Evolutionary conservation across 2,888 invertebrate species (phyloP).

Genomic region (Drosophila yooni): DNA sequence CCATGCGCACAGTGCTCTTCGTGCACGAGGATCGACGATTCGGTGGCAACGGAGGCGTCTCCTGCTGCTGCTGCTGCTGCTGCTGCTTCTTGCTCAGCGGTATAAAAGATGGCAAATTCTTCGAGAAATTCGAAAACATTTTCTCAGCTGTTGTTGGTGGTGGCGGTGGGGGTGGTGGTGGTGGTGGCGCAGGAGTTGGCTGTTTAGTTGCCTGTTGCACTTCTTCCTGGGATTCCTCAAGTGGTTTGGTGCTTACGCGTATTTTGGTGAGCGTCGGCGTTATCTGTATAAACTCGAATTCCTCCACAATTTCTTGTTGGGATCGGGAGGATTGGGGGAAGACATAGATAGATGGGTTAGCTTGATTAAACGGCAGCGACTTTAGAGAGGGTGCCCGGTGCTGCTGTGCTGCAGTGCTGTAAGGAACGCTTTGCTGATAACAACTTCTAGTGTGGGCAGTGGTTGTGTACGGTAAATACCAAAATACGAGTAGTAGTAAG

Average conservation of each 20-base stretch:
- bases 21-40: constrained; percentile 90
- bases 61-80: constrained; percentile 28
- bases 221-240: constrained; percentile 75
- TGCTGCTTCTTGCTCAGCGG: constrained; percentile 85
- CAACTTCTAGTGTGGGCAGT: constrained; percentile 65
- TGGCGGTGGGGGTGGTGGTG: constrained; percentile 20
- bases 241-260: constrained; percentile 88
- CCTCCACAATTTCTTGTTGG: constrained; percentile 84
- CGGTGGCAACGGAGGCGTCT: constrained; percentile 89
- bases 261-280: constrained; percentile 93
- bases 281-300: constrained; percentile 93
- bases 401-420: constrained; percentile 41
- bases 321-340: constrained; percentile 14
- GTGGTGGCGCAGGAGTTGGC: not conserved
- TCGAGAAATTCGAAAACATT: constrained; percentile 87
- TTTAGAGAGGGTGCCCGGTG: constrained; percentile 60
- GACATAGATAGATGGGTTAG: constrained; percentile 27
- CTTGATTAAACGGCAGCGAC: constrained; percentile 27
- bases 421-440: constrained; percentile 42
- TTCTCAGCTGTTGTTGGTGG: constrained; percentile 57
- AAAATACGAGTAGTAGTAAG: constrained; percentile 19
- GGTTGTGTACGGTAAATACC: constrained; percentile 50
- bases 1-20: constrained; percentile 87
- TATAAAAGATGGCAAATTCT: constrained; percentile 87
- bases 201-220: not conserved